These are phyloP conservation scores for Microtus ochrogaster DNA, from an alignment of 2,113 vertebrate species.

Conservation along the genomic window DNA sequence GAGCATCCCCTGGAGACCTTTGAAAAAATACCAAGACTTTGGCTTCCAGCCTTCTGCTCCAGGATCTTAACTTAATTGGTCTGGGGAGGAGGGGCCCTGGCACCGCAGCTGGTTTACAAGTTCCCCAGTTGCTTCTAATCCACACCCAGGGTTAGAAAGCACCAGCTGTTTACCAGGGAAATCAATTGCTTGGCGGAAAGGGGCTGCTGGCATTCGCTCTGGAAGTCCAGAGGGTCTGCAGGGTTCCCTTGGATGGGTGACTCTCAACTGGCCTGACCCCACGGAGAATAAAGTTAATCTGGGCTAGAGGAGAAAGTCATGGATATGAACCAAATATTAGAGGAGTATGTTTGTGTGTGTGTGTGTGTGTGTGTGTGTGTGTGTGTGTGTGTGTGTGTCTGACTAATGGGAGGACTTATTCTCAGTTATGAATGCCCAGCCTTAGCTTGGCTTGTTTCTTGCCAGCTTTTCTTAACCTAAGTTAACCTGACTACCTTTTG, in stretches of 20 bases:
- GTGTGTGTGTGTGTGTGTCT: neutral
- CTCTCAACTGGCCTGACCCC: slow-evolving; percentile 50
- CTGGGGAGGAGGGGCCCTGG: slow-evolving; percentile 48
- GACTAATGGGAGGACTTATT: neutral
- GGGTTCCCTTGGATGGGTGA: neutral
- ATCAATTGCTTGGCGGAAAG: neutral
- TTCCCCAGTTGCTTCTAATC: slow-evolving; percentile 61
- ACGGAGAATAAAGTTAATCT: neutral
- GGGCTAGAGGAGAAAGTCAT: neutral
- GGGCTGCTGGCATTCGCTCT: slow-evolving; percentile 28
- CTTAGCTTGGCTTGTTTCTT: too few relatives aligned
- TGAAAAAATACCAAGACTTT: slow-evolving; percentile 52
- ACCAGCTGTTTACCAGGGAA: slow-evolving; percentile 11
- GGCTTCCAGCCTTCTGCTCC: neutral
- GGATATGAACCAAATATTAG: neutral
- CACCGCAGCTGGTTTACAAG: slow-evolving; percentile 41
- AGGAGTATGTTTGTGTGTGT: neutral
- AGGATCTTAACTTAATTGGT: slow-evolving; percentile 67
- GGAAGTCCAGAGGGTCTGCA: neutral
- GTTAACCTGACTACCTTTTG: too few relatives aligned
- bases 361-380: neutral
- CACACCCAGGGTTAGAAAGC: slow-evolving; percentile 12
- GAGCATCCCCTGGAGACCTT: slow-evolving; percentile 38
- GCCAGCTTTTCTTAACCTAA: too few relatives aligned
- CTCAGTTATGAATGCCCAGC: too few relatives aligned